Conservation (phyloP, 2,797 vertebrate species). For the Lacerta bilineata region DNA sequence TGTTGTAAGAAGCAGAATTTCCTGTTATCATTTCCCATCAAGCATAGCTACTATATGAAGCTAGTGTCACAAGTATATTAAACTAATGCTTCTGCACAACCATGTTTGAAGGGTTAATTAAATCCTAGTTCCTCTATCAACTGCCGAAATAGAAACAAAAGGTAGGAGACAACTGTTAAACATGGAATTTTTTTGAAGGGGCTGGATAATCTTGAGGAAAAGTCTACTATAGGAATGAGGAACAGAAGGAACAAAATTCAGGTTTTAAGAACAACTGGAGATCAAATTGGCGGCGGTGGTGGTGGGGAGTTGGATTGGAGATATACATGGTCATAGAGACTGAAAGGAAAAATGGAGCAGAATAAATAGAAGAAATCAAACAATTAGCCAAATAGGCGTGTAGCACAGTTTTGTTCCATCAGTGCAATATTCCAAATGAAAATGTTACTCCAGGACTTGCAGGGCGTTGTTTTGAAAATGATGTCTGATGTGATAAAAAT, state of each 20-base stretch:
- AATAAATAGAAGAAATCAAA: slow-evolving; percentile 1
- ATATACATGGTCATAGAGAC: neutral
- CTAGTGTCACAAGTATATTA: neutral
- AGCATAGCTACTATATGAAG: neutral
- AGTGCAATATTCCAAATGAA: neutral
- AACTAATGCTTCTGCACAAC: slow-evolving; percentile 1
- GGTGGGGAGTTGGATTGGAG: neutral
- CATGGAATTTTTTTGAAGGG: too few relatives aligned
- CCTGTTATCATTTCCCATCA: slow-evolving; percentile 14
- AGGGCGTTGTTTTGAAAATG: neutral
- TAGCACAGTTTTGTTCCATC: neutral
- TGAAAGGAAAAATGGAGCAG: neutral
- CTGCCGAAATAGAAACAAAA: neutral
- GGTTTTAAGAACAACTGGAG: neutral
- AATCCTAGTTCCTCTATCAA: slow-evolving; percentile 8
- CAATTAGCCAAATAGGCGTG: neutral
- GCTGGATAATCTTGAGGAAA: neutral
- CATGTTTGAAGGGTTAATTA: slow-evolving; percentile 37
- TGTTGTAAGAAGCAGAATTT: neutral
- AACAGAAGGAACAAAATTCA: neutral
- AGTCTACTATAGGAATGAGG: neutral
- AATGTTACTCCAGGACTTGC: neutral
- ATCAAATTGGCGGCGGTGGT: neutral
- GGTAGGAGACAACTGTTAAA: neutral
- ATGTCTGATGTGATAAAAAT: neutral